phyloP scores from a whole-genome alignment of 2,888 invertebrate species.

The Cetonia aurata region DNA sequence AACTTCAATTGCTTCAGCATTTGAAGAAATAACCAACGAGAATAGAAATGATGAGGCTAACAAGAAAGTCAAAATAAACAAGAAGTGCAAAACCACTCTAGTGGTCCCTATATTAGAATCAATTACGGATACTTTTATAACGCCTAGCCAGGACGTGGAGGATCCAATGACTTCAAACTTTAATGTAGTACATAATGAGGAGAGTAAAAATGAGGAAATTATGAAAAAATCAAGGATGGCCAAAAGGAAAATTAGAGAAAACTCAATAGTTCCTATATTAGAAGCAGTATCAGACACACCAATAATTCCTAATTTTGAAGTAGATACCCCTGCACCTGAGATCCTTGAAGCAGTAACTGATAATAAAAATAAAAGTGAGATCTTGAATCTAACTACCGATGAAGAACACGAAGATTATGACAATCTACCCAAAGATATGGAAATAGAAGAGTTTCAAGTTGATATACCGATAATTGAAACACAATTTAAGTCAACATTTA shows the following conservation, averaged over 20 bases:
- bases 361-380: too few species aligned
- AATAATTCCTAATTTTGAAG: too few species aligned
- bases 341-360: too few species aligned
- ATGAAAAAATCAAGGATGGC: not conserved
- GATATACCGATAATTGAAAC: slow-evolving; percentile 32
- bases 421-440: slow-evolving; percentile 35
- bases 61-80: too few species aligned
- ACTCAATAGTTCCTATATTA: not conserved
- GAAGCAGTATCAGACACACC: not conserved
- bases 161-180: not conserved
- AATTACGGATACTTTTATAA: too few species aligned
- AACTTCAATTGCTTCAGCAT: too few species aligned
- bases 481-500: slow-evolving; percentile 18
- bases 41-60: too few species aligned
- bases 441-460: slow-evolving; percentile 40
- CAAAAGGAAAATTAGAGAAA: not conserved
- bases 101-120: too few species aligned
- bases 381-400: not conserved
- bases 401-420: slow-evolving; percentile 26
- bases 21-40: too few species aligned
- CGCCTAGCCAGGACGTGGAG: too few species aligned
- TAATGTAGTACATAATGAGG: not conserved
- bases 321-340: too few species aligned
- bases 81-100: too few species aligned
- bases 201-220: not conserved